Percentiles rank a stretch among this genome's conserved stretches.
Evolutionary conservation across 2,797 vertebrate genomes (phyloP).

Genomic region (Prunella strophiata): DNA sequence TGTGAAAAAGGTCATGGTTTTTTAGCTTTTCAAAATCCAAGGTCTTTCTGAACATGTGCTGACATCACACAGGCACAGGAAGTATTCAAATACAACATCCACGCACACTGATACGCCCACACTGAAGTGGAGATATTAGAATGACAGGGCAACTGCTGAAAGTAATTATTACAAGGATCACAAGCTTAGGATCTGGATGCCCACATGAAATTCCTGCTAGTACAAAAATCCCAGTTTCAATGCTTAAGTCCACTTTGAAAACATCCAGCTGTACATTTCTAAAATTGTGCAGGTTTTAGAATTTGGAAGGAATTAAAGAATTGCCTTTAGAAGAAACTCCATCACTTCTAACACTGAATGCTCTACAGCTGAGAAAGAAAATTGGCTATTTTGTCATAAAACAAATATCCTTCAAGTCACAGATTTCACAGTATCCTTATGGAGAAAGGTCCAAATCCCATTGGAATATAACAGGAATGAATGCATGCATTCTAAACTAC

Average conservation of each 20-base stretch:
- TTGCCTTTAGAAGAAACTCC: not conserved
- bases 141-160: not conserved
- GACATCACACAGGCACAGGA: not conserved
- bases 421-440: not conserved
- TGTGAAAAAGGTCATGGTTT: not conserved
- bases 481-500: not conserved
- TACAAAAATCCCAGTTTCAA: not conserved
- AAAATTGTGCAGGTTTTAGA: not conserved
- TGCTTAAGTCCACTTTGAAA: not conserved
- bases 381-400: not conserved
- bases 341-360: not conserved
- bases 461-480: not conserved
- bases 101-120: not conserved
- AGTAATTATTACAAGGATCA: not conserved
- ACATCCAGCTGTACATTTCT: not conserved
- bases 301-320: not conserved
- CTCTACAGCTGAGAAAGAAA: not conserved
- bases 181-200: not conserved
- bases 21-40: not conserved
- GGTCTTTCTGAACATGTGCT: not conserved
- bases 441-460: not conserved
- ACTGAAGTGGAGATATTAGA: not conserved
- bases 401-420: not conserved
- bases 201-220: not conserved
- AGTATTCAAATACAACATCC: not conserved